Conservation (phyloP, 2,113 vertebrate species). For the cattle (Bos taurus) region ARS-UCD2.0 NC_037338.1:74477001-74477500, state of each 20-base stretch:
- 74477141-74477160: constrained; percentile 95
- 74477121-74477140: constrained; percentile 94
- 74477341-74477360: constrained; percentile 10
- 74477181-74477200: not conserved
- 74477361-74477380: constrained; percentile 10
- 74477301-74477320: constrained; percentile 24
- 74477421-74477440: not conserved
- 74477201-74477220: not conserved
- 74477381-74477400: not conserved
- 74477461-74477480: not conserved
- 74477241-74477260: not conserved
- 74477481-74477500: not conserved
- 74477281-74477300: not conserved
- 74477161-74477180: constrained; percentile 76
- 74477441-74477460: not conserved
- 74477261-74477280: not conserved
- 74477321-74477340: not conserved
- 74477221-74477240: not conserved
- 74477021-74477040: constrained; percentile 76
- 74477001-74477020: constrained; percentile 82
- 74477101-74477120: constrained; percentile 94
- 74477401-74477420: not conserved
- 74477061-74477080: constrained; percentile 94
- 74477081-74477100: constrained; percentile 94
- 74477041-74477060: constrained; percentile 87